Evolutionary conservation across 2,113 vertebrate genomes (phyloP), one percentile per base, ranked within the genome.

Genomic region (Myiozetetes cayanensis): DNA sequence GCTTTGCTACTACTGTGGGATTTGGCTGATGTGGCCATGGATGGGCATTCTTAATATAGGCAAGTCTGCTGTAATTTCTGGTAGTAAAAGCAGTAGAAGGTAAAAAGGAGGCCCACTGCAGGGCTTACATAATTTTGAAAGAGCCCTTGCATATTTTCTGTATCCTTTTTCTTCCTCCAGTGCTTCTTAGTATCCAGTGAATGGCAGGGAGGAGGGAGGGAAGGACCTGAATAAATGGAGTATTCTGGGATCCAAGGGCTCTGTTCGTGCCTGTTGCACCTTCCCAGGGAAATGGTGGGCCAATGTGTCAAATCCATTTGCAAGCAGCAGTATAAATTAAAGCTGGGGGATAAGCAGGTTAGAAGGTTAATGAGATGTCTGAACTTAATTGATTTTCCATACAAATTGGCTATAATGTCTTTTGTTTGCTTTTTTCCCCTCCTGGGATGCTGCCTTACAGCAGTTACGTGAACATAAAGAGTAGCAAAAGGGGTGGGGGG

Each of bases 321-420:
- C 72, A 94, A 85, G 83, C 33, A 6, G 73, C 19, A 84, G 76
- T 94, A 58, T 87, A 87, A 95, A 90, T 78, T 89, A 84, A 90
- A 92, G 79, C 93, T 75, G 35, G 52, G 72, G 88, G 73, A 92
- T 90, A 92, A 96, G 76, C 46, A 68, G 92, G 94, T 95, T 97
- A 89, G 73, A 66, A 88, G 93, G 92, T 87, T 96, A 97, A 94
- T 94, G 93, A 96, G 70, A 95, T 94, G 83, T 75, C 90, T 94
- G 90, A 88, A 90, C 89, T 72, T 93, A 90, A 94, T 94, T 93
- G 92, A 90, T 90, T 95, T 85, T 89, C 92, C 86, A 82, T 92
- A 96, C 65, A 81, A 91, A 94, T 94, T 91, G 86, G 61, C 80
- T 89, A 59, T 86, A 84, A 70, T 89, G 89, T 84, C 89, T 93